Evolutionary conservation across 2,797 vertebrate species (phyloP), one percentile per base, ranked within the genome.

Genomic region (Margarornis squamiger): DNA sequence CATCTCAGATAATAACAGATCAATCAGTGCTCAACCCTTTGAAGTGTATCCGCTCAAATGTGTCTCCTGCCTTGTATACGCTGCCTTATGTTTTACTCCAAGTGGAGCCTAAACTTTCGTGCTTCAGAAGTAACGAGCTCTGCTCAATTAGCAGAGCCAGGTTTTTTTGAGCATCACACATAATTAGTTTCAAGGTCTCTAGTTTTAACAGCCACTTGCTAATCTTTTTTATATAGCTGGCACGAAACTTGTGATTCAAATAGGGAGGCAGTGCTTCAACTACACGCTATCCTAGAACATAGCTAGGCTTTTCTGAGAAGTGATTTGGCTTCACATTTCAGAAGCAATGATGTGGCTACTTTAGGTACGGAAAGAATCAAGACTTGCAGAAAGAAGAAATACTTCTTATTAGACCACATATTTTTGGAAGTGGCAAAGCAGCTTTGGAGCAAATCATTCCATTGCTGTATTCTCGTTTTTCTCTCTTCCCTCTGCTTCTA

Each of bases 1-100:
- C 86, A 88, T 95, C 66, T 91, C 95, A 92, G 93, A 93, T 86
- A 88, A 66, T 68, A 90, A 61, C 72, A 90, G 87, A 95, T 96
- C 92, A 95, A 92, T 96, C 62, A 55, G 30, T 39, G 39, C 65
- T 86, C 73, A 79, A 13, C 49, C 65, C 94, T 96, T 96, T 94
- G 84, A 97, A 96, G 72, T 68, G 36, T 55, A 80, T 75, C 73
- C 10, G 71, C 70, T 95, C 77, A 70, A 62, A 92, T 67, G 38
- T 29, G 55, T 41, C 88, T 90, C 16, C 70, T 76, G 76, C 51
- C 63, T 90, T 41, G 46, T 27, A 45, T 4, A 62, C 20, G 16
- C 58, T 93, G 48, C 82, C 12, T 3, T 86, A 70, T 68, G 82
- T 75, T 94, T 86, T 59, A 57, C 79, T 91, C 85, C 1, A 10